Conservation (phyloP, 2,113 vertebrate genomes). For the Lathamus discolor region DNA sequence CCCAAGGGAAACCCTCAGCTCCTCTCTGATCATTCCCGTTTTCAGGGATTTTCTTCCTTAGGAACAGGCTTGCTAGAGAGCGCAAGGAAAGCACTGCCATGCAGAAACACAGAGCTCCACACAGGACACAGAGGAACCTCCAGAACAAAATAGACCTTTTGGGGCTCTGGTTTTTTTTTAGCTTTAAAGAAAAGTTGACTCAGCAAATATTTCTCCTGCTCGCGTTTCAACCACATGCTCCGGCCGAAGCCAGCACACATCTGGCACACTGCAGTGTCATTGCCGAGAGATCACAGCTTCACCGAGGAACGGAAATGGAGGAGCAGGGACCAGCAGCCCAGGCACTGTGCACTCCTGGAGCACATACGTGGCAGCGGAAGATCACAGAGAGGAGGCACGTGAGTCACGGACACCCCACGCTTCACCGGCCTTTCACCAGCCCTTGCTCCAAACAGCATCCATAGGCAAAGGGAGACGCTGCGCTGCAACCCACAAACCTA, state of each 20-base stretch:
- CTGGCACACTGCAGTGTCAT: background rate
- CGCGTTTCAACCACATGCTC: slow-evolving; percentile 32
- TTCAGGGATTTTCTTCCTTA: background rate
- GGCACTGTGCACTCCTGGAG: background rate
- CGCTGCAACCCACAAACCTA: background rate
- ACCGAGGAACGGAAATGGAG: background rate
- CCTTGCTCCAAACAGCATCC: background rate
- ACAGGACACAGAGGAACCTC: background rate
- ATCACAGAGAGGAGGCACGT: background rate
- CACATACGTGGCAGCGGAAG: background rate
- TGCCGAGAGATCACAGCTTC: background rate
- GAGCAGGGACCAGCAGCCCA: background rate
- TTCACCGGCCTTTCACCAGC: background rate
- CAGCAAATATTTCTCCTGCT: slow-evolving; percentile 46
- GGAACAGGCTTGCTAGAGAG: background rate
- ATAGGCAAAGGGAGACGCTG: background rate
- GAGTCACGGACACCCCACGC: background rate
- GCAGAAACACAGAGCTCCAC: background rate
- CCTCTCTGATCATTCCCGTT: background rate
- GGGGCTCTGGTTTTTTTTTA: background rate
- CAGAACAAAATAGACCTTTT: background rate
- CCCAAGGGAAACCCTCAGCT: background rate
- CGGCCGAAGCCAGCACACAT: slow-evolving; percentile 13
- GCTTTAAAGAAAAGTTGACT: slow-evolving; percentile 48
- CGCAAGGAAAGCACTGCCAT: background rate